phyloP scores from a whole-genome alignment of 1,140 invertebrate genomes.

The Ceratosolen solmsi region DNA sequence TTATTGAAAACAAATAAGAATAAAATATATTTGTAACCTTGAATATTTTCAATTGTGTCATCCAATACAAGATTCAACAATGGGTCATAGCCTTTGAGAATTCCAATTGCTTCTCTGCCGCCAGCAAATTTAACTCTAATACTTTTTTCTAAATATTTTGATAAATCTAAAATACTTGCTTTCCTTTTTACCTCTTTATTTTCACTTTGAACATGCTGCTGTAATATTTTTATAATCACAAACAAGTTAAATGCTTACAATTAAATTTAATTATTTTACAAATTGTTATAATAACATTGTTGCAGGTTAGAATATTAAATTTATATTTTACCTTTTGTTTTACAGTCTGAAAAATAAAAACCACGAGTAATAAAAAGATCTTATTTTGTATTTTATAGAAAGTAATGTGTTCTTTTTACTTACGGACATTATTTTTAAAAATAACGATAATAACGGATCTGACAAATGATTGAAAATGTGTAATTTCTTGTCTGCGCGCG shows the following conservation, averaged over 20 bases:
- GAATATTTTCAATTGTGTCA: conserved; percentile 94
- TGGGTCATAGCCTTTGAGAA: conserved; percentile 98
- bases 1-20: too few species aligned
- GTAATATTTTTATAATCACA: not conserved
- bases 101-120: conserved; percentile 95
- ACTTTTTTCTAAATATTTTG: conserved; percentile 97
- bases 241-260: too few species aligned
- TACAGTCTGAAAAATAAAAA: conserved; percentile 16
- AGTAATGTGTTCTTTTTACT: conserved; percentile 1
- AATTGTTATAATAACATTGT: conserved; percentile 17
- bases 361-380: not conserved
- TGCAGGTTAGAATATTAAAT: conserved; percentile 2
- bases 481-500: not conserved
- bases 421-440: conserved; percentile 15
- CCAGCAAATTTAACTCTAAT: conserved; percentile 99
- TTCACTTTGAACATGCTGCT: conserved; percentile 72
- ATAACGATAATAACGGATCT: not conserved
- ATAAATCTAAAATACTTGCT: conserved; percentile 97
- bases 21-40: conserved; percentile 3
- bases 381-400: not conserved
- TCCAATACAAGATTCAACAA: conserved; percentile 97
- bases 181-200: conserved; percentile 95
- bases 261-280: conserved; percentile 11
- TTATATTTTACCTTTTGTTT: conserved; percentile 9
- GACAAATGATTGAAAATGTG: not conserved